A percentile compares a stretch with the other conserved stretches of the same genome.
Conservation (phyloP, 2,113 vertebrate species). For the Mola mola region DNA sequence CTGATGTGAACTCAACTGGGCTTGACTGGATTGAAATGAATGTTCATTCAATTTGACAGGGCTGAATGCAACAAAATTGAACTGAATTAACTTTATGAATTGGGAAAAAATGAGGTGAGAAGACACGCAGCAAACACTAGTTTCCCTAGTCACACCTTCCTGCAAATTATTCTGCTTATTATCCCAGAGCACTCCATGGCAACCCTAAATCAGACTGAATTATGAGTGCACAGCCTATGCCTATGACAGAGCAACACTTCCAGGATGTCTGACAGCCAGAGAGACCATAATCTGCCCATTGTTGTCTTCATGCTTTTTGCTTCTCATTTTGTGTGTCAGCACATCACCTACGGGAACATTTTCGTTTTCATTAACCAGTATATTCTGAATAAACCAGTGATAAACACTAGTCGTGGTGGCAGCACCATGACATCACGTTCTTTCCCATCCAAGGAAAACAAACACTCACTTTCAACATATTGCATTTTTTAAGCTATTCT, state of each 20-base stretch:
- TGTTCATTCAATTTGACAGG: constrained; percentile 23
- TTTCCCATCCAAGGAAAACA: too few species aligned
- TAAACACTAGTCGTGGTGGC: too few species aligned
- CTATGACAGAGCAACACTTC: constrained; percentile 48
- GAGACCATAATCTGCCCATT: constrained; percentile 45
- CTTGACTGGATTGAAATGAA: constrained; percentile 9
- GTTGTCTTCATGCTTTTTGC: constrained; percentile 5
- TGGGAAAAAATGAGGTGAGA: constrained; percentile 4
- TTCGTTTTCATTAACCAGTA: too few species aligned
- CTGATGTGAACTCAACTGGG: not conserved
- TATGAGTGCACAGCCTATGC: constrained; percentile 66
- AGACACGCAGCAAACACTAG: constrained; percentile 36
- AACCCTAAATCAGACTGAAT: constrained; percentile 72
- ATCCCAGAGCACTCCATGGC: constrained; percentile 69
- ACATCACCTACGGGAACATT: too few species aligned
- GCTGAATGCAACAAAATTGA: constrained; percentile 16
- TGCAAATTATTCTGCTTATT: constrained; percentile 78
- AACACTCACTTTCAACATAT: too few species aligned
- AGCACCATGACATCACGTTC: too few species aligned
- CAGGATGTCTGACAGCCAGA: constrained; percentile 52
- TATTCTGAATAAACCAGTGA: too few species aligned
- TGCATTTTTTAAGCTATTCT: too few species aligned
- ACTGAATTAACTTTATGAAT: constrained; percentile 31
- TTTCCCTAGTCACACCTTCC: constrained; percentile 65
- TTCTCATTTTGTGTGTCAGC: constrained; percentile 9